Conservation (phyloP, 2,113 vertebrate species). For the Mobula birostris region DNA sequence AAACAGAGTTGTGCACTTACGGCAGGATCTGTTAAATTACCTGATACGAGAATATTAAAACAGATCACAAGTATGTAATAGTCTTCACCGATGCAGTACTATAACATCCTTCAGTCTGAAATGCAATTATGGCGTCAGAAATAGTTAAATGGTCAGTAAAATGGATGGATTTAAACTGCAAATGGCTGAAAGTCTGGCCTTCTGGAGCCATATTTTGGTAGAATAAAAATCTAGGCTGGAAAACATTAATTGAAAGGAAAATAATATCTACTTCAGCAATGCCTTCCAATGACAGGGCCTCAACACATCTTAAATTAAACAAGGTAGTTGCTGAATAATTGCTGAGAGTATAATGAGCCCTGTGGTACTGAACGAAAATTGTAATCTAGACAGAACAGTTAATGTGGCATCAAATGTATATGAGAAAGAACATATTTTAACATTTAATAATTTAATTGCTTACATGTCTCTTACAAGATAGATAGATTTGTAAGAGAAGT, state of each 20-base stretch:
- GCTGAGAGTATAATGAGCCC: background rate
- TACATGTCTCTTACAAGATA: background rate
- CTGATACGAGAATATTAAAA: background rate
- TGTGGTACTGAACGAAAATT: background rate
- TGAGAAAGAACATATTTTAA: background rate
- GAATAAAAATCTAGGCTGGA: background rate
- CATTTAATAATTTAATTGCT: constrained; percentile 17
- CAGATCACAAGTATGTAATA: background rate
- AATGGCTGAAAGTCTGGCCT: constrained; percentile 14
- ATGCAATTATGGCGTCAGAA: constrained; percentile 19
- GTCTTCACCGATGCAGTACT: background rate
- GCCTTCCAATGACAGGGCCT: background rate
- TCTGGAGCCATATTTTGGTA: constrained; percentile 11
- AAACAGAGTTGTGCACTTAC: background rate
- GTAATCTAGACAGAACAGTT: background rate
- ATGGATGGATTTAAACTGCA: constrained; percentile 19
- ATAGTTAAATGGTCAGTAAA: constrained; percentile 26
- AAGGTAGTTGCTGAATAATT: background rate
- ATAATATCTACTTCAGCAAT: constrained; percentile 17
- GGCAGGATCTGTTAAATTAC: background rate
- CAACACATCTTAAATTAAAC: background rate
- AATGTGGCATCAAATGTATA: constrained; percentile 2
- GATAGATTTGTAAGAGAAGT: background rate
- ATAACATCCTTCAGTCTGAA: background rate
- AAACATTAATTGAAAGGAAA: constrained; percentile 19